Base-by-base conservation (phyloP, 2,888 invertebrate species). In the Scelioninae gen. 1 region DNA sequence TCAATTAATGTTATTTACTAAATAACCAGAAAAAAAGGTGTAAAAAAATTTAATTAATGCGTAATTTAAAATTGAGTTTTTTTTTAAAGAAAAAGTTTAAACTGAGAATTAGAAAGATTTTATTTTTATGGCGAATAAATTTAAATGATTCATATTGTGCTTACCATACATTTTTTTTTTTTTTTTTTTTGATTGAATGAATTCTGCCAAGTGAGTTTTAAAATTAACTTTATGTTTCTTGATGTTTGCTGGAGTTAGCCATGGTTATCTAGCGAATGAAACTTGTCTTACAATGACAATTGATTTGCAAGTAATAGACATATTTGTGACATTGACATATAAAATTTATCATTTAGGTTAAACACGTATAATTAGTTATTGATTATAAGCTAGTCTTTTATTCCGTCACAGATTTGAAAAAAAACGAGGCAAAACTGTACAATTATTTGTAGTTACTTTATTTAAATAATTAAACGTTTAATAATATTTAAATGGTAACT, bases 251-350 rank as follows among this genome's bases (percentile, higher is more conserved):
- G 10, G n/a, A 8, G 23, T 34, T 58, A 47, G 47, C 47, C 45
- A n/a, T 56, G 34, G 43, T 58, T 47, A 47, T 69, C 34, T 58
- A 69, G 58, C 58, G 38, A 58, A 56, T 58, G 58, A 23, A 69
- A 69, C 47, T 49, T 69, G 69, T 71, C 40, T 58, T 31, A 13
- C 15, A 47, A 13, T 51, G 71, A 71, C 71, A 71, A 60, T 71
- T 49, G 38, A 60, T n/a, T 60, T 31, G 11, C 38, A 29, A 60
- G 31, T 60, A 47, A 51, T 11, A 60, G 60, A 71, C 58, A 38
- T 60, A 71, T 60, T 60, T 47, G 51, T 71, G 71, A 71, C 71
- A 71, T 71, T 60, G 71, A 60, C 71, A 71, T 51, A 60, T 15
- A 23, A 71, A 71, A 60, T 49, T 60, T 60, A 71, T 60, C 71